Base-by-base conservation (phyloP, 2,888 invertebrate genomes). In the Pachydiplax longipennis region DNA sequence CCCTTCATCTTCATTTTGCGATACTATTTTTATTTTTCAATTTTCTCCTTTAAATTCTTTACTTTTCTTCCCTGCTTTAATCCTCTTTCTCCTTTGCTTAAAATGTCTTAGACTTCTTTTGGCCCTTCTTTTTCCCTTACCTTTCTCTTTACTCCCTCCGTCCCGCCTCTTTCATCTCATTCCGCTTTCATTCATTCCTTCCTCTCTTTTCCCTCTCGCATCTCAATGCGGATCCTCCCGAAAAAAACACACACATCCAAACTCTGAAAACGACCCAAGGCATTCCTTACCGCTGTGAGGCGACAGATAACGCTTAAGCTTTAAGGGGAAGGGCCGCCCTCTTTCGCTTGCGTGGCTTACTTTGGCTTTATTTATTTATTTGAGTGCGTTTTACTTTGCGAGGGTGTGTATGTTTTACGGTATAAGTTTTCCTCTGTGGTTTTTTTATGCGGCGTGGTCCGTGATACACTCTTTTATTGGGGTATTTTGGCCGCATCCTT, bases 301-400 rank as follows among this genome's bases (percentile, higher is more conserved):
- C 35, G 35, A 37, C 61, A 87, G 87, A 87, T 87, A 87, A 87
- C 37, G n/a, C 61, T 83, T 61, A 83, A 87, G 61, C 87, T 40
- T 40, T 18, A n/a, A 44, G 18, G 58, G 35, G 25, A 87, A 61
- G 65, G 87, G 58, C 58, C 73, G 4, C 22, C 65, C 65, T 25
- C 65, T 22, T 65, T 65, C 25, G 65, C 73, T 73, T 73, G 73
- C 73, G 73, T 73, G 31, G 73, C 73, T 73, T 73, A 73, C 73
- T 73, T 31, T 73, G 73, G 73, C 73, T 31, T 73, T 73, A 73
- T 73, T 73, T 73, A 73, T 73, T 73, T 73, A 31, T 73, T 73
- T 73, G 73, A 31, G 73, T 25, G 73, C 73, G 73, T 73, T 73
- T 73, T 73, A 73, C 25, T 73, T 73, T 73, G 73, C 73, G 25